These are phyloP conservation scores for Enhydra lutris DNA, from an alignment of 2,113 vertebrate species.

Conservation along the genomic window DNA sequence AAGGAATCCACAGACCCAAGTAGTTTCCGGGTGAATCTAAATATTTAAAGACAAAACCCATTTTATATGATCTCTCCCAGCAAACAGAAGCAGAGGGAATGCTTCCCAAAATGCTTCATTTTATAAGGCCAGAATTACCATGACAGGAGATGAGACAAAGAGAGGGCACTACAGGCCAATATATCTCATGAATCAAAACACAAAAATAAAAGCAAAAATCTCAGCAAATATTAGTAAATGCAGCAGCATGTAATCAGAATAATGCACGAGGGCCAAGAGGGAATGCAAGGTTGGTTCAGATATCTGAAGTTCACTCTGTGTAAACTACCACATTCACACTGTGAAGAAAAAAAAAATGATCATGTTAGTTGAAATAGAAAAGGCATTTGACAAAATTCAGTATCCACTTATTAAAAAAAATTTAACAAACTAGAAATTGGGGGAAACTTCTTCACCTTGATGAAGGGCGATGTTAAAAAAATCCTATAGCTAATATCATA, in stretches of 20 bases:
- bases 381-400: not conserved
- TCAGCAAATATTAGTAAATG: not conserved
- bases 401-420: not conserved
- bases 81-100: not conserved
- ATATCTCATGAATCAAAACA: not conserved
- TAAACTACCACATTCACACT: not conserved
- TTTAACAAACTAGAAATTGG: not conserved
- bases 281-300: not conserved
- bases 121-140: not conserved
- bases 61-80: conserved; percentile 11
- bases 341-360: not conserved
- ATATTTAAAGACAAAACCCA: conserved; percentile 32
- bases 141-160: not conserved
- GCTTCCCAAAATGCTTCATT: not conserved
- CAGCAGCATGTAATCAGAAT: not conserved
- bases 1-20: conserved; percentile 3
- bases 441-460: not conserved
- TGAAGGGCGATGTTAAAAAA: not conserved
- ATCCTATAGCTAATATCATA: not conserved
- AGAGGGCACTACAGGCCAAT: not conserved
- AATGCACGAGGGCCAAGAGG: not conserved
- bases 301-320: not conserved
- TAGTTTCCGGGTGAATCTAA: conserved; percentile 16
- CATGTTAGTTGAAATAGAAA: not conserved
- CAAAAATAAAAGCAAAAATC: conserved; percentile 3